Conservation (phyloP, 2,113 vertebrate species). For the Romanogobio albipinnatus region DNA sequence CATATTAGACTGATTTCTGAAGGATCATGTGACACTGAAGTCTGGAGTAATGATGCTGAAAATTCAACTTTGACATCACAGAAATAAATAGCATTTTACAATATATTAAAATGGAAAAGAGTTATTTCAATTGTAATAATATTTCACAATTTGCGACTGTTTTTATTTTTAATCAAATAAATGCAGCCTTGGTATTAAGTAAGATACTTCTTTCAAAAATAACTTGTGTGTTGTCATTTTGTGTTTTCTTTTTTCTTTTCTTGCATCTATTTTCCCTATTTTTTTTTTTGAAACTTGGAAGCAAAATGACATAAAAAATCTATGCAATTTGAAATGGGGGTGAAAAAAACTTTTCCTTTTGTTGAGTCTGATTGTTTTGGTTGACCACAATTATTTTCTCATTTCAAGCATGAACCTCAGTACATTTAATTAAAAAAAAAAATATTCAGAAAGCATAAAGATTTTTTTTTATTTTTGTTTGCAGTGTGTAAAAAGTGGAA, state of each 20-base stretch:
- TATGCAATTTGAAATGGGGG: no score
- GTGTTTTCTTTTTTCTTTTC: no score
- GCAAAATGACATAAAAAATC: no score
- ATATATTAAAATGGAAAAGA: background rate
- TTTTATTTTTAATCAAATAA: background rate
- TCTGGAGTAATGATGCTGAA: background rate
- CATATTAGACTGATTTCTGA: background rate
- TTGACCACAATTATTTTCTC: background rate
- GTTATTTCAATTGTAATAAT: background rate
- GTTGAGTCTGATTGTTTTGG: no score
- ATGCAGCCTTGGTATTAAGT: background rate
- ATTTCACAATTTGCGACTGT: no score
- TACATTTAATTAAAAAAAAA: background rate
- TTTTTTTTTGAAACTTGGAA: no score
- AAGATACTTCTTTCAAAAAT: no score
- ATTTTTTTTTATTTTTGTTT: background rate
- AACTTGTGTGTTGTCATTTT: no score
- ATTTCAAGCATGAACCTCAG: background rate
- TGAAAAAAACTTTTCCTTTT: no score
- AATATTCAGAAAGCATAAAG: background rate
- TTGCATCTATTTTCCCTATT: no score
- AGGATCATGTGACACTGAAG: background rate
- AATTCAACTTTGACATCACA: no score
- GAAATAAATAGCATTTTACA: no score
- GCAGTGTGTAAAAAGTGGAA: background rate